Evolutionary conservation across 2,113 vertebrate species (phyloP).

Genomic region (Onychostruthus taczanowskii): DNA sequence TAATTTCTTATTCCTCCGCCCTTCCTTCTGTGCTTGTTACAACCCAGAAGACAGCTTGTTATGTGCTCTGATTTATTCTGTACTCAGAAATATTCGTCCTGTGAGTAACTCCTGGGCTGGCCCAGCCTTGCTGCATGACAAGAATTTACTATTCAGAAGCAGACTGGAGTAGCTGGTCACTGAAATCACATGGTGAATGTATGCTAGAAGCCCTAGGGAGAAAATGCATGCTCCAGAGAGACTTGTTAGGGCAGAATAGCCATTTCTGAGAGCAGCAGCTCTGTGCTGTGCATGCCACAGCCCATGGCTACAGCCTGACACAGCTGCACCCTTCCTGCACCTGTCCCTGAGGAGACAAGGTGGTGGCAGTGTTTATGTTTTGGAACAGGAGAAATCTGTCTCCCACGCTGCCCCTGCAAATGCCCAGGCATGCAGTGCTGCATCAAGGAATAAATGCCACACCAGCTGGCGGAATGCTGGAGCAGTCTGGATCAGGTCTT

Average conservation of each 20-base stretch:
- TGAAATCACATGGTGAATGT: background rate
- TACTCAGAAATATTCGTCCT: background rate
- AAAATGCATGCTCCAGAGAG: rapidly evolving
- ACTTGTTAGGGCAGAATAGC: background rate
- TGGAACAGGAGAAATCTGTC: rapidly evolving
- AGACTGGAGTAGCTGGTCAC: background rate
- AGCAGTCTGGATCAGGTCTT: background rate
- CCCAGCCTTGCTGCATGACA: background rate
- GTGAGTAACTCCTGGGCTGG: background rate
- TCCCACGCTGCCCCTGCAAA: background rate
- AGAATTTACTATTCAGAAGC: background rate
- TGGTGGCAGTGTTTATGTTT: background rate
- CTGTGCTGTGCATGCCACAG: background rate
- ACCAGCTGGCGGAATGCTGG: rapidly evolving
- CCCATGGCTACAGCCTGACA: background rate
- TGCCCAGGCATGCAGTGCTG: rapidly evolving
- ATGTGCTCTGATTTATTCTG: background rate
- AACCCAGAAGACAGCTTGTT: background rate
- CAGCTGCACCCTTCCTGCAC: rapidly evolving
- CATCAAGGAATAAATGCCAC: background rate
- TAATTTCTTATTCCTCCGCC: background rate
- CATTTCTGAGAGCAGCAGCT: background rate
- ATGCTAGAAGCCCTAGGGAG: background rate
- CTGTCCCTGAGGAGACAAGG: background rate
- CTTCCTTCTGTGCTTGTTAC: background rate